These are phyloP conservation scores for Plebejus melissa DNA, from an alignment of 2,888 invertebrate genomes.

Conservation along the genomic window DNA sequence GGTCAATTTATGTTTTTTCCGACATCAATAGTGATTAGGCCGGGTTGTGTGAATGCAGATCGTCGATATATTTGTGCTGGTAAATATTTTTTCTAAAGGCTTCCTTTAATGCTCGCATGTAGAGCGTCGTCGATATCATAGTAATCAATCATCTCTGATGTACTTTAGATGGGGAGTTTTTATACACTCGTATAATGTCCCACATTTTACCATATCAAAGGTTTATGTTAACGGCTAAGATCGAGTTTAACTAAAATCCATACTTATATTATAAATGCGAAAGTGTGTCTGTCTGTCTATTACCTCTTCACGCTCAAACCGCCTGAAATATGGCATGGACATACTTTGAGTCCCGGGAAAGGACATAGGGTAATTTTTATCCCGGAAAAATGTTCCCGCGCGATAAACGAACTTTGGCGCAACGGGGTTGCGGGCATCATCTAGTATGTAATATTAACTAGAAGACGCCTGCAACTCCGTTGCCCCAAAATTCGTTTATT, in stretches of 20 bases:
- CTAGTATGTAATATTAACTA: too few relatives aligned
- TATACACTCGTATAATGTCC: constrained; percentile 17
- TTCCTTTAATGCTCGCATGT: constrained; percentile 24
- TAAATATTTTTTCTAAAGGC: constrained; percentile 24
- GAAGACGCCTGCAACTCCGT: too few relatives aligned
- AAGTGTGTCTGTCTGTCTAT: too few relatives aligned
- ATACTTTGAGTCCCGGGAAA: too few relatives aligned
- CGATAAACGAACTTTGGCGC: too few relatives aligned
- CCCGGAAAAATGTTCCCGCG: too few relatives aligned
- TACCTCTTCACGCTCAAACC: too few relatives aligned
- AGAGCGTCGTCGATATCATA: constrained; percentile 29
- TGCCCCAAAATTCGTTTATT: too few relatives aligned
- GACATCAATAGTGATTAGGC: constrained; percentile 2
- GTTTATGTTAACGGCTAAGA: constrained; percentile 20
- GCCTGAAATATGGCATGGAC: too few relatives aligned
- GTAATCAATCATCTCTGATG: constrained; percentile 30
- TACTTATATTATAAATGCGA: background rate
- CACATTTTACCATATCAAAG: constrained; percentile 26
- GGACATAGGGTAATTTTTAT: too few relatives aligned
- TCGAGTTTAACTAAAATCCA: background rate
- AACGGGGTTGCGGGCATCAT: too few relatives aligned
- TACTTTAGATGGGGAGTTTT: constrained; percentile 22
- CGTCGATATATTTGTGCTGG: constrained; percentile 16
- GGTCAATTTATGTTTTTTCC: background rate
- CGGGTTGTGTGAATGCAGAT: background rate